Evolutionary conservation across 2,113 vertebrate species (phyloP).

Genomic region (Cyanistes caeruleus): DNA sequence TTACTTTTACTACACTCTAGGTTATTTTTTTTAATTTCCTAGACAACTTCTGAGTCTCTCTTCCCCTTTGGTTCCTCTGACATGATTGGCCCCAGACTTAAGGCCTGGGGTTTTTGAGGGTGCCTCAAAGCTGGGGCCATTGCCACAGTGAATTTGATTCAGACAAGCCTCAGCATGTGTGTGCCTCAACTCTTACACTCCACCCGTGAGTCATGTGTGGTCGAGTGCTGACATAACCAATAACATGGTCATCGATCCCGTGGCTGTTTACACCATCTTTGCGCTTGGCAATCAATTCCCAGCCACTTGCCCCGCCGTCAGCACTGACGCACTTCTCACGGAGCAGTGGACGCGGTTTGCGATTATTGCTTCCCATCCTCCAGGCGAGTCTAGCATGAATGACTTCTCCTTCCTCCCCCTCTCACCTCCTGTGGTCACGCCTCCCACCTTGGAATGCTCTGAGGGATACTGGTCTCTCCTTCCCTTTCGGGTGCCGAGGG

Average conservation of each 20-base stretch:
- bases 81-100: not conserved
- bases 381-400: accelerated
- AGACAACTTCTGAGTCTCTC: not conserved
- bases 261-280: not conserved
- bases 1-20: not conserved
- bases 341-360: accelerated
- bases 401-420: not conserved
- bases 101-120: not conserved
- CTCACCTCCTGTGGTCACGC: not conserved
- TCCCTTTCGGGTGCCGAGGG: not conserved
- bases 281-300: not conserved
- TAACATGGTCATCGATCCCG: not conserved
- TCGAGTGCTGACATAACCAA: not conserved
- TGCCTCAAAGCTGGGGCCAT: accelerated
- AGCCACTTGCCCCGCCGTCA: not conserved
- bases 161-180: not conserved
- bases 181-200: not conserved
- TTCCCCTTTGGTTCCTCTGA: not conserved
- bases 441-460: not conserved
- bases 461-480: not conserved
- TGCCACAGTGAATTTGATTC: not conserved
- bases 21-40: not conserved
- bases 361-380: not conserved
- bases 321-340: not conserved
- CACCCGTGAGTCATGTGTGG: accelerated